Evolutionary conservation across 1,140 invertebrate species (phyloP), one percentile per base, ranked within the genome.

Genomic region (Diorhabda sublineata): DNA sequence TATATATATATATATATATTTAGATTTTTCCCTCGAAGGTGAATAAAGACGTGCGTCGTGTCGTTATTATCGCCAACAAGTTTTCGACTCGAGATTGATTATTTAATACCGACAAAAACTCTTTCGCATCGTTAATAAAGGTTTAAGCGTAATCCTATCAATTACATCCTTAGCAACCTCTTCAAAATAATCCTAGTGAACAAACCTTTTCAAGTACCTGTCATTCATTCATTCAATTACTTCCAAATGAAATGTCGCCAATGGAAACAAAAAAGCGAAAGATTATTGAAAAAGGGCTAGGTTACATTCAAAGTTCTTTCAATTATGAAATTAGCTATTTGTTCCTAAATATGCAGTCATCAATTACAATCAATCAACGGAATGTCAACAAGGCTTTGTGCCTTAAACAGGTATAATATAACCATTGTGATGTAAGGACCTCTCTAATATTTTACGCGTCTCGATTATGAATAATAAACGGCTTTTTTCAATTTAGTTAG

Each of bases 241-340:
- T 52, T 52, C 47, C 47, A 52, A 52, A n/a, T 52, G 47, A 52
- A 52, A n/a, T 52, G 47, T 52, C 47, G 47, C 47, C n/a, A 52
- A 52, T 52, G n/a, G 6, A 52, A 52, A 52, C 47, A 52, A 52
- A 52, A 52, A 26, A 52, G 47, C 6, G n/a, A 52, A 52, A 52
- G 47, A 52, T 26, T n/a, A 52, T 52, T 52, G 47, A 52, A 52
- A 26, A 52, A 52, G 47, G 47, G 6, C 47, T 52, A 6, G n/a
- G 47, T 52, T 8, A 52, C 47, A 52, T 52, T 52, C 47, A 6
- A 4, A 52, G 47, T 52, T 52, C 47, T 52, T n/a, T 52, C 47
- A 52, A 8, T 52, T n/a, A 52, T 52, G n/a, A 52, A 52, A 52
- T 52, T 52, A 52, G 47, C n/a, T 52, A 52, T 52, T 52, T 52